A percentile compares a stretch with the other conserved stretches of the same genome.
Evolutionary conservation across 2,113 vertebrate genomes (phyloP).

Genomic region (Plectropomus leopardus): DNA sequence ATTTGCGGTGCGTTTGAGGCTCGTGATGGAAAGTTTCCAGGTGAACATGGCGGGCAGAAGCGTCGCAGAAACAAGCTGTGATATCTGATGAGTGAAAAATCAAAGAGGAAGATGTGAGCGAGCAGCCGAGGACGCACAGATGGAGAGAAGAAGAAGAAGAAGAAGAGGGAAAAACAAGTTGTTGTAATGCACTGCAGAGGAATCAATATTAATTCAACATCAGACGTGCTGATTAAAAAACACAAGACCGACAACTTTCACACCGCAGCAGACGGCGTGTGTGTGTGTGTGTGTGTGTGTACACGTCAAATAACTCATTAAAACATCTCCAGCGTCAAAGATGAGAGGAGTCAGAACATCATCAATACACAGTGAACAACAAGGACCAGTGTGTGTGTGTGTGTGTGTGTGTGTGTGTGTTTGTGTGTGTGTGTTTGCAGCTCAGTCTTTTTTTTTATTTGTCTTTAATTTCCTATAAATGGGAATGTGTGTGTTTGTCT

Average conservation of each 20-base stretch:
- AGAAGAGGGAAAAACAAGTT: not conserved
- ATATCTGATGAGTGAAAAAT: not conserved
- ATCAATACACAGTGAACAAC: constrained; percentile 15
- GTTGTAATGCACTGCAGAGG: constrained; percentile 31
- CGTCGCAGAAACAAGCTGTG: not conserved
- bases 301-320: constrained; percentile 6
- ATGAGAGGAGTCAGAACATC: constrained; percentile 24
- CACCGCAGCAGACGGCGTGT: not conserved
- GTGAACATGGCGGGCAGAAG: not conserved
- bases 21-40: not conserved
- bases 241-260: constrained; percentile 30
- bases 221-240: constrained; percentile 31
- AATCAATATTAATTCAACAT: constrained; percentile 48
- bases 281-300: not conserved
- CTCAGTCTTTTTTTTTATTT: constrained; percentile 27
- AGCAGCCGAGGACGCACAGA: not conserved
- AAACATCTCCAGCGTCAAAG: constrained; percentile 41
- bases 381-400: not conserved
- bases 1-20: not conserved
- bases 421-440: constrained; percentile 2
- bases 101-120: constrained; percentile 14
- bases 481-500: constrained; percentile 80
- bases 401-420: constrained; percentile 3
- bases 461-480: constrained; percentile 61
- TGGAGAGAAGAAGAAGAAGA: not conserved